These are phyloP conservation scores for Amphilophus citrinellus DNA, from an alignment of 2,113 vertebrate genomes.

Conservation along the genomic window DNA sequence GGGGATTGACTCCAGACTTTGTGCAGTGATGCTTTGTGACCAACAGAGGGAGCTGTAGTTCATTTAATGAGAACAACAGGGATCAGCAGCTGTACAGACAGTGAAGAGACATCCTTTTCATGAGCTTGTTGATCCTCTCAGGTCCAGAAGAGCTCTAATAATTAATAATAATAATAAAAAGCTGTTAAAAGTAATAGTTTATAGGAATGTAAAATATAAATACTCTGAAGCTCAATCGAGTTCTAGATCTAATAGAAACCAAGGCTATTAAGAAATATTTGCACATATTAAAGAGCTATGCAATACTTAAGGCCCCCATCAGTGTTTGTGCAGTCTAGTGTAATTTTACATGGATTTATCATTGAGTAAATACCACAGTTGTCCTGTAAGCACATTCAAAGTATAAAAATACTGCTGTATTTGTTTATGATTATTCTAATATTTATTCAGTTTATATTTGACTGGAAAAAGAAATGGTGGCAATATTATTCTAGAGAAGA, in stretches of 20 bases:
- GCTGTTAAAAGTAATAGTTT: neutral
- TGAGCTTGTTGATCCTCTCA: too few relatives aligned
- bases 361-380: neutral
- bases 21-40: neutral
- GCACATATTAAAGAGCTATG: neutral
- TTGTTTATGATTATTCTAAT: neutral
- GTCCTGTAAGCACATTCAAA: accelerated
- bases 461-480: neutral
- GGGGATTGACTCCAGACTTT: too few relatives aligned
- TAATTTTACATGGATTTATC: neutral
- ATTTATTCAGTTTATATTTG: neutral
- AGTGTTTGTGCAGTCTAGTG: too few relatives aligned
- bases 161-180: neutral
- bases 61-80: neutral
- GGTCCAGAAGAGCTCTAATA: neutral
- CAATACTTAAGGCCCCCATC: too few relatives aligned
- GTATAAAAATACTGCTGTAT: neutral
- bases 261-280: neutral
- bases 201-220: neutral
- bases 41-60: neutral
- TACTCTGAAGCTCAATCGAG: neutral
- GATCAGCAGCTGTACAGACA: neutral
- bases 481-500: neutral
- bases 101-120: neutral
- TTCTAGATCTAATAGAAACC: neutral